Base-by-base conservation (phyloP, 2,113 vertebrate genomes). In the Nipponia nippon region DNA sequence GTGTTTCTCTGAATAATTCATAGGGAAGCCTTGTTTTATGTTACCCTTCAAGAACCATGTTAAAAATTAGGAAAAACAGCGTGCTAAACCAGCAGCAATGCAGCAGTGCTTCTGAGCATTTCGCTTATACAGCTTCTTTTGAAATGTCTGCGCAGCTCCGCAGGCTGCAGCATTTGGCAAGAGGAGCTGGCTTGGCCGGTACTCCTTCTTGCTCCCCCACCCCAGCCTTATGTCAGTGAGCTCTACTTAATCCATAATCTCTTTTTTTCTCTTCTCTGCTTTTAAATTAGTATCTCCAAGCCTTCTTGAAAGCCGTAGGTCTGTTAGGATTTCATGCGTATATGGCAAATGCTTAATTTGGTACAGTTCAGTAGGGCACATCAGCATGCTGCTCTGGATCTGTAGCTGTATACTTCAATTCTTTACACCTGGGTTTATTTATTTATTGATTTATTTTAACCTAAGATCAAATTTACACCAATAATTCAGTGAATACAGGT, bases 311-410 rank as follows among this genome's bases (percentile, higher is more conserved):
- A 86, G 56, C 46, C 1, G 0, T 11, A 6, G 9, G 23, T 79
- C 38, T 61, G 0, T 18, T 25, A 50, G 73, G 34, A 38, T 40
- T 42, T 42, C 29, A 70, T 70, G 19, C 0, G 0, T 53, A 27
- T 27, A 38, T 11, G 21, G 34, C 56, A 79, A 84, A 53, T 44
- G 20, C 16, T 46, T 40, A 8, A 32, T 32, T 13, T 15, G 21
- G 6, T 56, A 30, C 16, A 22, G 15, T 6, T 62, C 6, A 58
- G 16, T n/a, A 34, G 46, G 22, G 46, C 6, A 2, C 15, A 40
- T 29, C 16, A n/a, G 25, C 38, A 19, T 16, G 38, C 66, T 44
- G 23, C 36, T 79, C 29, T 69, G 36, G 50, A 25, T 46, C 58
- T 87, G 56, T 16, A 56, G 15, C 32, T 44, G 12, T 30, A 6